Conservation (phyloP, 2,113 vertebrate genomes). For the Xenotilapia caudafasciata region DNA sequence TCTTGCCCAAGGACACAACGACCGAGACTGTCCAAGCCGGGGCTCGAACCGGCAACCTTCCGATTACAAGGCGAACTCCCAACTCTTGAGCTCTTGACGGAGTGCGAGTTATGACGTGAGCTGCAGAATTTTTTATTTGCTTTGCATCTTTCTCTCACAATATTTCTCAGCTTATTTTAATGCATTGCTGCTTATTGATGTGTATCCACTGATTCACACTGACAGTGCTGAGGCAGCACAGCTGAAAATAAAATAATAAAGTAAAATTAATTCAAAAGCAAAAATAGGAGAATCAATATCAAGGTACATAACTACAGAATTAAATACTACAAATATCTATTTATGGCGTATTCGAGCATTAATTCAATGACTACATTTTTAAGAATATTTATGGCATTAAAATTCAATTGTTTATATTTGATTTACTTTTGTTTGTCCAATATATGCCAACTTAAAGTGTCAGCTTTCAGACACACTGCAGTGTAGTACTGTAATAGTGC, state of each 20-base stretch:
- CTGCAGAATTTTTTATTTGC: not conserved
- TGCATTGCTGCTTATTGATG: not conserved
- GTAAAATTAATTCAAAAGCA: rapidly evolving
- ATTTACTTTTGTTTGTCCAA: not conserved
- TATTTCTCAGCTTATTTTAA: not conserved
- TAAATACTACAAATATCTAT: not conserved
- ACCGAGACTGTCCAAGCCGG: too few relatives aligned
- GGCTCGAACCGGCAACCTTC: too few relatives aligned
- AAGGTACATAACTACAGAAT: not conserved
- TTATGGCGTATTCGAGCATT: rapidly evolving
- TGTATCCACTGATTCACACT: not conserved
- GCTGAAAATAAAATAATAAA: not conserved
- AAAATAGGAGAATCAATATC: not conserved
- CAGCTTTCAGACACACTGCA: not conserved
- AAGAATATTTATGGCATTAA: not conserved
- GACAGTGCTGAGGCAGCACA: not conserved
- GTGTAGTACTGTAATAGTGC: not conserved
- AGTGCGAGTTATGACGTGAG: rapidly evolving
- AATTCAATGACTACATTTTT: not conserved
- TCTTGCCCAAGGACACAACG: too few relatives aligned
- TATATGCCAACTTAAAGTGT: not conserved
- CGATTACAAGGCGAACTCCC: too few relatives aligned
- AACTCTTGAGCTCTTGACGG: rapidly evolving
- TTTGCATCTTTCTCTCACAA: not conserved
- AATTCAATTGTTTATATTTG: not conserved